Conservation (phyloP, 2,797 vertebrate species). For the Prionace glauca region DNA sequence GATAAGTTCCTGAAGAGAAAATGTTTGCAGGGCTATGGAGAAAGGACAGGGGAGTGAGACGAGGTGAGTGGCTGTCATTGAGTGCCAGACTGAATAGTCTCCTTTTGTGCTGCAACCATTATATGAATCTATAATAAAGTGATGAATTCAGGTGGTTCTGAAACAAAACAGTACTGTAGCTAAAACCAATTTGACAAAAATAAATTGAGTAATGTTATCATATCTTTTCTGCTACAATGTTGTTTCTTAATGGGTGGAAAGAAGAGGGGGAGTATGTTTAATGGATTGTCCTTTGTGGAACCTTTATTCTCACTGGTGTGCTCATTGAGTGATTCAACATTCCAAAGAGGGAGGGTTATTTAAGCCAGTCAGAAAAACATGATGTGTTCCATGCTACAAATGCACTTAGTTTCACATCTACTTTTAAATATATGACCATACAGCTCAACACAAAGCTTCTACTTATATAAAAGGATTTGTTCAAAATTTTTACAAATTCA, state of each 20-base stretch:
- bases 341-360: background rate
- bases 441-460: background rate
- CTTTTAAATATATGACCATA: background rate
- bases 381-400: background rate
- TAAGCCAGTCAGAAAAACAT: background rate
- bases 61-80: background rate
- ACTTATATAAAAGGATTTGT: background rate
- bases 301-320: background rate
- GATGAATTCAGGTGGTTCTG: background rate
- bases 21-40: background rate
- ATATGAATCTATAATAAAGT: background rate
- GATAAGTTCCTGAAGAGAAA: background rate
- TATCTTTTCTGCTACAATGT: background rate
- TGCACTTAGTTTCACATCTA: background rate
- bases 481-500: background rate
- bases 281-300: background rate
- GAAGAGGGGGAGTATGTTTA: background rate
- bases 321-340: background rate
- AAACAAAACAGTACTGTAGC: background rate
- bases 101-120: background rate
- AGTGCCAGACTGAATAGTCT: background rate
- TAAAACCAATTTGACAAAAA: background rate
- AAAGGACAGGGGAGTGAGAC: background rate
- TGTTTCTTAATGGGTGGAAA: background rate
- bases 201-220: background rate